These are phyloP conservation scores for Torymus aiolomorphi DNA, from an alignment of 2,888 invertebrate species.

Conservation along the genomic window DNA sequence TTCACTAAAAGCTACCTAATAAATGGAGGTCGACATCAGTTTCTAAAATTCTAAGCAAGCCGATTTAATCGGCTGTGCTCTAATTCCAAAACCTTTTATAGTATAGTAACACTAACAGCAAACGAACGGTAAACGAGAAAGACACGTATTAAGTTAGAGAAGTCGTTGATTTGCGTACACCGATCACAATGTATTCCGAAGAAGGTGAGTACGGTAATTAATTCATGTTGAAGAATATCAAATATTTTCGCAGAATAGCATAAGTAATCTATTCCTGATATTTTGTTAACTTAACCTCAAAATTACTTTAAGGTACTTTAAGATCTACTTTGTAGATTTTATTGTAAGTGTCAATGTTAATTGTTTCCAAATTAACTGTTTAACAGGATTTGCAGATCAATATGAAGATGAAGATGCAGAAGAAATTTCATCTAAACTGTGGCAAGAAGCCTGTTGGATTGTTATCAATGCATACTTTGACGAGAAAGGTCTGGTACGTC, in stretches of 20 bases:
- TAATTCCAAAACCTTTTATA: too few species aligned
- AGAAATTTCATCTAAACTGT: slow-evolving; percentile 97
- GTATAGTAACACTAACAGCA: background rate
- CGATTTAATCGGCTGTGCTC: too few species aligned
- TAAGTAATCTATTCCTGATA: too few species aligned
- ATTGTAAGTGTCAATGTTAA: too few species aligned
- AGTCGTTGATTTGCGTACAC: background rate
- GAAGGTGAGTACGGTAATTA: slow-evolving; percentile 46
- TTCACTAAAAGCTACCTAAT: too few species aligned
- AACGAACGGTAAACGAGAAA: background rate
- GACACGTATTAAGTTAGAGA: slow-evolving; percentile 13
- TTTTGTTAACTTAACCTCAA: too few species aligned
- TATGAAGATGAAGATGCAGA: slow-evolving; percentile 93
- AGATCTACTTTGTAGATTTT: background rate
- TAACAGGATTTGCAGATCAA: slow-evolving; percentile 41
- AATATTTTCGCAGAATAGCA: too few species aligned
- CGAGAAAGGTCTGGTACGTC: slow-evolving; percentile 98
- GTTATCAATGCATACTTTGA: slow-evolving; percentile 99
- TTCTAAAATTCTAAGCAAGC: too few species aligned
- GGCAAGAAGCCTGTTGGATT: slow-evolving; percentile 99
- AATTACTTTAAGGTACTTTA: background rate
- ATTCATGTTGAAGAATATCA: background rate
- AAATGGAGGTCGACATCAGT: too few species aligned
- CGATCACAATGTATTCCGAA: slow-evolving; percentile 46
- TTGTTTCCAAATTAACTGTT: background rate